Conservation (phyloP, 1,140 invertebrate genomes). For the Diorhabda elongata region DNA sequence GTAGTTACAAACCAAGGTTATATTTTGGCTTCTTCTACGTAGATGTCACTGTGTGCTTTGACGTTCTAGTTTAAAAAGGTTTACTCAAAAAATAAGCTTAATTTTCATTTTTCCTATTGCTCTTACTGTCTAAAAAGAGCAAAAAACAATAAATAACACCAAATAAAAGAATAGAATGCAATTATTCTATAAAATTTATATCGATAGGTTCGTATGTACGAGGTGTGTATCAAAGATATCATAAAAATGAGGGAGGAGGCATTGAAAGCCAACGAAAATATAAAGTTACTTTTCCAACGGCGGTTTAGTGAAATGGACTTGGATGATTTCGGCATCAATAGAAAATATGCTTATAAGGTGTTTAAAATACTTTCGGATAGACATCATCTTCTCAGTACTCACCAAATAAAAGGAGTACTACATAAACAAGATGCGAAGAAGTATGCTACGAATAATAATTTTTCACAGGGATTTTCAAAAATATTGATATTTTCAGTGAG, state of each 20-base stretch:
- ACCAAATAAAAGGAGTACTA: conserved; percentile 25
- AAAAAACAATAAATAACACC: too few species aligned
- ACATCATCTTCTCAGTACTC: conserved; percentile 32
- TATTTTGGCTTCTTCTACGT: too few species aligned
- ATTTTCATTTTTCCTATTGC: too few species aligned
- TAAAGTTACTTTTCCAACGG: not conserved
- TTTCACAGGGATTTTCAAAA: not conserved
- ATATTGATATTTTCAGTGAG: conserved; percentile 23
- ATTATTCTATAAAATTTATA: not conserved
- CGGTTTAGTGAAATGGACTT: not conserved
- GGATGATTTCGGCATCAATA: conserved; percentile 7
- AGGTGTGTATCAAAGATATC: conserved; percentile 6
- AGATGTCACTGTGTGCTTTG: too few species aligned
- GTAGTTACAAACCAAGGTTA: too few species aligned
- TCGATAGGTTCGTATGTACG: conserved; percentile 5
- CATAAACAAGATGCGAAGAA: conserved; percentile 17
- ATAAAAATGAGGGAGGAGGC: conserved; percentile 2
- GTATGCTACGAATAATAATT: not conserved
- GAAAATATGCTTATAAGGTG: conserved; percentile 16
- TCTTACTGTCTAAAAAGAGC: too few species aligned
- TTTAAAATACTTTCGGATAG: conserved; percentile 29
- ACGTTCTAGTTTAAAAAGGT: too few species aligned
- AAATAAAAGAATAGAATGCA: too few species aligned
- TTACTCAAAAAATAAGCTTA: too few species aligned
- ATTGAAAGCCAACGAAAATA: conserved; percentile 10